Percentiles rank a stretch among this genome's conserved stretches.
These are phyloP conservation scores for Phrixothrix hirtus DNA, from an alignment of 2,888 invertebrate species.

Conservation along the genomic window DNA sequence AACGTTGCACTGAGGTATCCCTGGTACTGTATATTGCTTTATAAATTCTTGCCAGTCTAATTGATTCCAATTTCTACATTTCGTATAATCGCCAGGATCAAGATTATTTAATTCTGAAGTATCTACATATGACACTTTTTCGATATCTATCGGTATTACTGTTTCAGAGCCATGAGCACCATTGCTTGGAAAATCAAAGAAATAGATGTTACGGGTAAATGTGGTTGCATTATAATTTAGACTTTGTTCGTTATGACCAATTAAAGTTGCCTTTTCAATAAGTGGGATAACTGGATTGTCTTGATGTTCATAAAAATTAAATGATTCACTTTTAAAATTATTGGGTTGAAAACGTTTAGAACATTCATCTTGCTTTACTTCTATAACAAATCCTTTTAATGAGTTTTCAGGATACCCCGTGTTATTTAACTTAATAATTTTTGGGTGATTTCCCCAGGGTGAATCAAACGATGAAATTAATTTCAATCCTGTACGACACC, in stretches of 20 bases:
- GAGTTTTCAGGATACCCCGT: slow-evolving; percentile 52
- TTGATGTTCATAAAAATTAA: background rate
- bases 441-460: slow-evolving; percentile 52
- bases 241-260: background rate
- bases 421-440: slow-evolving; percentile 56
- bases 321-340: background rate
- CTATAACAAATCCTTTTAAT: slow-evolving; percentile 60
- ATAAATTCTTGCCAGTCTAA: slow-evolving; percentile 34
- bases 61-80: slow-evolving; percentile 36
- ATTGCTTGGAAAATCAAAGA: slow-evolving; percentile 43
- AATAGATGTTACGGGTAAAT: slow-evolving; percentile 39
- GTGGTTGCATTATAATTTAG: background rate
- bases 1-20: slow-evolving; percentile 35
- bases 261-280: slow-evolving; percentile 5
- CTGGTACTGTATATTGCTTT: slow-evolving; percentile 33
- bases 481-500: slow-evolving; percentile 59
- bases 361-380: slow-evolving; percentile 63
- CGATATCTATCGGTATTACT: slow-evolving; percentile 38
- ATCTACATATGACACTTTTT: slow-evolving; percentile 47
- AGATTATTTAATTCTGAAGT: slow-evolving; percentile 35
- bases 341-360: slow-evolving; percentile 45
- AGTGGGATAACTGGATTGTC: background rate
- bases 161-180: slow-evolving; percentile 23
- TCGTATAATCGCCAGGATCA: slow-evolving; percentile 27
- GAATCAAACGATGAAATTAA: slow-evolving; percentile 48